Base-by-base conservation (phyloP, 2,797 vertebrate genomes). In the Pteronotus mesoamericanus region DNA sequence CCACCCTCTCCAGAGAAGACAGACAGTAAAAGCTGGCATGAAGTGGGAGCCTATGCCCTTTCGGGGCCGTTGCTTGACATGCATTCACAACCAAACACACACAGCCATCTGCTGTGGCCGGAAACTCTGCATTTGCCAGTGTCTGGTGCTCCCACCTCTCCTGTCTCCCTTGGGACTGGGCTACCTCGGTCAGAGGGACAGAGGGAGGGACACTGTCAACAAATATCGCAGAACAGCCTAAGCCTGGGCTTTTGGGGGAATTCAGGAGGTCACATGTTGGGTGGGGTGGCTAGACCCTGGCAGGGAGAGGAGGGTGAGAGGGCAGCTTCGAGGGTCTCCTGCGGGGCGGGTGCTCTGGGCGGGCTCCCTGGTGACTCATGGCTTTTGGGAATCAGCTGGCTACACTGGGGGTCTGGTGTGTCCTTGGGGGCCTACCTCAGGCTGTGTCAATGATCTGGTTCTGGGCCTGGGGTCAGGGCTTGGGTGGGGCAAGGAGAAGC, bases 241-340 rank as follows among this genome's bases (percentile, higher is more conserved):
- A 83, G 51, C 37, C 88, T 94, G 96, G 96, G 94, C 34, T 97
- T 97, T 97, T 96, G 86, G 97, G 97, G 97, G 96, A 97, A 96
- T 97, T 97, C 71, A 86, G 82, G n/a, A 92, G 96, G 83, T 94
- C 92, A 95, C 69, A 11, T 71, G 66, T 24, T 61, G 84, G 72
- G 53, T 10, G 80, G 48, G 61, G 90, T 74, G 77, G 72, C 48
- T 57, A 53, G 80, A 85, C 72, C 57, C 82, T 94, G 91, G 82
- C 3, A 10, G 92, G 78, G 96, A 72, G 32, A 42, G 69, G 72
- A 64, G 80, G 87, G 18, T 8, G 39, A 77, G 24, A 68, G 84
- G 84, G 48, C 48, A 39, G 94, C 37, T 90, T 69, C 3, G 7
- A 44, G 64, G 88, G 95, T 94, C 93, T 82, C 69, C 77, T 55